phyloP scores from a whole-genome alignment of 2,113 vertebrate genomes.

The Gobio gobio region DNA sequence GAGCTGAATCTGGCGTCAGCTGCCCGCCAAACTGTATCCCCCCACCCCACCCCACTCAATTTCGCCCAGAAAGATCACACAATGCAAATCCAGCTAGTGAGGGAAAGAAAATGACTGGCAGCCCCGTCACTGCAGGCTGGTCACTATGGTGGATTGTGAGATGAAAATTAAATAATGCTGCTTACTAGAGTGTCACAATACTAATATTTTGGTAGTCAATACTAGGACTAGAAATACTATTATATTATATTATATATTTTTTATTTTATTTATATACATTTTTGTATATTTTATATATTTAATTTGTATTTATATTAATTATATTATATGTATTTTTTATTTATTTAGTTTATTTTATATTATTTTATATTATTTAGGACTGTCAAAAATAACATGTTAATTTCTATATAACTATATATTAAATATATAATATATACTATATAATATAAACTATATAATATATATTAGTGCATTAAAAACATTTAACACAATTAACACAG shows the following conservation, averaged over 20 bases:
- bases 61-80: slow-evolving; percentile 53
- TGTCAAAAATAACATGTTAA: too few relatives aligned
- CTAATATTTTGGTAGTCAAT: background rate
- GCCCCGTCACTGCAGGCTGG: slow-evolving; percentile 53
- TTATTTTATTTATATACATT: too few relatives aligned
- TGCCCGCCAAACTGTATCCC: slow-evolving; percentile 50
- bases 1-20: slow-evolving; percentile 58
- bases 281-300: too few relatives aligned
- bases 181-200: background rate
- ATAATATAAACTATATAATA: too few relatives aligned
- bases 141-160: slow-evolving; percentile 51
- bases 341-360: too few relatives aligned
- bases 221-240: background rate
- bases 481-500: too few relatives aligned
- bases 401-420: too few relatives aligned
- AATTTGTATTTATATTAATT: too few relatives aligned
- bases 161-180: slow-evolving; percentile 50
- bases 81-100: slow-evolving; percentile 67
- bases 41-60: slow-evolving; percentile 4
- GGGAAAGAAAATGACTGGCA: slow-evolving; percentile 39
- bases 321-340: background rate
- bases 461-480: too few relatives aligned
- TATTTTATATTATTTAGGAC: background rate
- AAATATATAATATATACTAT: too few relatives aligned
- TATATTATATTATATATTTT: too few relatives aligned